Evolutionary conservation across 2,888 invertebrate species (phyloP), one percentile per base, ranked within the genome.

Genomic region (Epinotia nisella): DNA sequence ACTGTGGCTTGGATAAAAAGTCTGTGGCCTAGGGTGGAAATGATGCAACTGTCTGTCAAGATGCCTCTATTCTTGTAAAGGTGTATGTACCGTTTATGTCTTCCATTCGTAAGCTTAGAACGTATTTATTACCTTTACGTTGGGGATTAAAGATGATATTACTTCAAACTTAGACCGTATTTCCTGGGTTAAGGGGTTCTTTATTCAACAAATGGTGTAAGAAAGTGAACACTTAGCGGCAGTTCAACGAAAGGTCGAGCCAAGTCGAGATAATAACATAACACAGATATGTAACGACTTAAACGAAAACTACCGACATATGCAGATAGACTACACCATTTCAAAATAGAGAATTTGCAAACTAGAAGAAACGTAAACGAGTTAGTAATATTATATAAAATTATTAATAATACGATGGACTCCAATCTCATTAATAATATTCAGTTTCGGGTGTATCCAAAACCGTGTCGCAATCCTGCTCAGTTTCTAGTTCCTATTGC

Each of bases 1-100:
- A 89, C 87, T 87, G 87, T 86, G 87, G 75, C 83, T 81, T 82
- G 84, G 78, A 83, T 82, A 71, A 72, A 60, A 59, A 49, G 45
- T 49, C 55, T 61, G 58, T 64, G 41, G 35, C 39, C 7, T 53
- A 7, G 39, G 65, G 65, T 66, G 70, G 61, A 56, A 56, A 66
- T 67, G 55, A 65, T 59, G 51, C 55, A 64, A 56, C 29, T 24
- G 10, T 24, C 19, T 29, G 17, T 17, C 5, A 4, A 7, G 7
- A 53, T 7, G 9, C 9, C 35, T 35, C 35, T 0, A 9, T 35
- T 9, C 35, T 35, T 35, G 35, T 7, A 7, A 1, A 7, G 29
- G 7, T 29, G 29, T 35, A 35, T 7, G 35, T 9, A 35, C 35
- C 35, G 35, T 35, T 35, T 35, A 35, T 35, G 9, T 35, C 35